Percentiles rank a stretch among this genome's conserved stretches.
Evolutionary conservation across 2,797 vertebrate species (phyloP).

Genomic region (Natrix natrix): DNA sequence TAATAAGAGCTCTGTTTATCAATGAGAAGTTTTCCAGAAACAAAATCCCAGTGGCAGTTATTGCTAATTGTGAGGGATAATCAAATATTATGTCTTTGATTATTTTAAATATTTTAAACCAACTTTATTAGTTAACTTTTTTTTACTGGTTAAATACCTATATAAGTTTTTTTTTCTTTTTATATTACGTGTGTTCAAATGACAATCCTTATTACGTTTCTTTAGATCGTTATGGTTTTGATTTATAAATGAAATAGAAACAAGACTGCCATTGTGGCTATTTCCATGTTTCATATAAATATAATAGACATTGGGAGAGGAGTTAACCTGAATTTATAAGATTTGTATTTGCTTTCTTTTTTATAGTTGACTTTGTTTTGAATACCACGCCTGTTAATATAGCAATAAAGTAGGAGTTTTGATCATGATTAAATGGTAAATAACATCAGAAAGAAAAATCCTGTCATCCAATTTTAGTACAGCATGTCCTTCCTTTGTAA

Average conservation of each 20-base stretch:
- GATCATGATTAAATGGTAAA: slow-evolving; percentile 20
- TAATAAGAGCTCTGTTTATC: background rate
- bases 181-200: background rate
- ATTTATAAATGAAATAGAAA: slow-evolving; percentile 3
- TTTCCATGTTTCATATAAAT: background rate
- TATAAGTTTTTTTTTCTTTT: background rate
- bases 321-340: background rate
- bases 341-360: background rate
- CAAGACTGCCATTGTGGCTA: background rate
- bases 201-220: background rate
- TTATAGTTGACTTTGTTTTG: background rate
- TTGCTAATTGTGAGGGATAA: background rate
- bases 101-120: background rate
- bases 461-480: slow-evolving; percentile 2
- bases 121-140: background rate
- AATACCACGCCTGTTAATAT: background rate
- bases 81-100: background rate
- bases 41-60: background rate
- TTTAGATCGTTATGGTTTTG: background rate
- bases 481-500: background rate
- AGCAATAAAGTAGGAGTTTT: slow-evolving; percentile 24
- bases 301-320: background rate
- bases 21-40: background rate
- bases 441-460: slow-evolving; percentile 10
- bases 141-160: background rate